Evolutionary conservation across 2,888 invertebrate species (phyloP).

Genomic region (Agrochola macilenta): DNA sequence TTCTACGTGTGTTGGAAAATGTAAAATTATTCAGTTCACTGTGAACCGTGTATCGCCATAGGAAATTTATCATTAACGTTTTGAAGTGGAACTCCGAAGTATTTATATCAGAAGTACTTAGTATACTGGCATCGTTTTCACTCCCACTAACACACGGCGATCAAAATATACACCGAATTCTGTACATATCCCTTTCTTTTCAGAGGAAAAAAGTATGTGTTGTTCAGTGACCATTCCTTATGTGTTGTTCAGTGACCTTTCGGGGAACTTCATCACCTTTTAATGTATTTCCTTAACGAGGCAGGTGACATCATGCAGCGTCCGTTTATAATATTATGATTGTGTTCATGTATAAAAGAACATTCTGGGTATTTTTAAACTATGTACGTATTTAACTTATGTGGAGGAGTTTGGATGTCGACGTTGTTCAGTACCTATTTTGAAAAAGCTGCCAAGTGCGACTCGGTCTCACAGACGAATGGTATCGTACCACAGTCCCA

Average conservation of each 20-base stretch:
- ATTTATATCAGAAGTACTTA: constrained; percentile 29
- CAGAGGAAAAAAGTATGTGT: background rate
- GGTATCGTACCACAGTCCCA: background rate
- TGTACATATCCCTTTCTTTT: background rate
- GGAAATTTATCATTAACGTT: constrained; percentile 20
- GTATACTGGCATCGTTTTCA: constrained; percentile 5
- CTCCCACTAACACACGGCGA: background rate
- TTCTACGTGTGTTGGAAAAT: background rate
- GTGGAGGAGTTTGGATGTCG: too few species aligned
- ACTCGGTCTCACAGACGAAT: too few species aligned
- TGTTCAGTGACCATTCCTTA: background rate
- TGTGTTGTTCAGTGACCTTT: too few species aligned
- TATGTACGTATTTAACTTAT: background rate
- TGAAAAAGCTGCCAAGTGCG: background rate
- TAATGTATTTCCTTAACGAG: constrained; percentile 1
- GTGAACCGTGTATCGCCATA: background rate
- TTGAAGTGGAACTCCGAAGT: constrained; percentile 21
- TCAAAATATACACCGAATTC: background rate
- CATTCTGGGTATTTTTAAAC: background rate
- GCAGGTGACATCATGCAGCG: background rate
- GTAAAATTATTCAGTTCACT: constrained; percentile 5
- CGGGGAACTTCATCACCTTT: background rate
- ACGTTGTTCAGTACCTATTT: background rate
- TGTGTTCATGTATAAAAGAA: background rate
- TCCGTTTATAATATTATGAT: constrained; percentile 11